Conservation (phyloP, 2,113 vertebrate genomes). For the Okapia johnstoni region DNA sequence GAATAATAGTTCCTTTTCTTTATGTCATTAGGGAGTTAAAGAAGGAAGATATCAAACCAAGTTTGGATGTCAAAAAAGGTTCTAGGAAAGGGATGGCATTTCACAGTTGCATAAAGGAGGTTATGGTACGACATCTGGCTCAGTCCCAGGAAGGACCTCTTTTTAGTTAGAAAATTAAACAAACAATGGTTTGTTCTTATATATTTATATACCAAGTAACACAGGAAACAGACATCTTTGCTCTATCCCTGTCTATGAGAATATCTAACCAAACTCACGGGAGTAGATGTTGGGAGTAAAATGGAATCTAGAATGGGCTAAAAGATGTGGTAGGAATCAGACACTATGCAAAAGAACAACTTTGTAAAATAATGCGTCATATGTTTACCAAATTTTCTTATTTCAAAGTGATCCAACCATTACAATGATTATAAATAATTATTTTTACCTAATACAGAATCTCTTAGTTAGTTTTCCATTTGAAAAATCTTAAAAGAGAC, state of each 20-base stretch:
- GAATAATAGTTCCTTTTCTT: neutral
- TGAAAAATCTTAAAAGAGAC: neutral
- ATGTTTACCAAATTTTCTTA: neutral
- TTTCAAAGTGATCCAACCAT: constrained; percentile 15
- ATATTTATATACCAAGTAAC: neutral
- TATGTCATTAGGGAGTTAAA: neutral
- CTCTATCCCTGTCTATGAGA: neutral
- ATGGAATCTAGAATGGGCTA: neutral
- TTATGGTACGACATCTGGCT: neutral
- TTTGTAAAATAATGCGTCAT: constrained; percentile 7
- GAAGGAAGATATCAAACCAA: neutral
- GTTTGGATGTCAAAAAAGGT: neutral
- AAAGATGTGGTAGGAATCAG: neutral
- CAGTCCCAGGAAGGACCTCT: neutral
- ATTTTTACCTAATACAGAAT: neutral
- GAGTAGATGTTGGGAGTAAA: neutral
- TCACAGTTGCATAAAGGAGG: neutral
- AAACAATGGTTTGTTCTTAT: neutral
- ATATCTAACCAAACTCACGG: neutral
- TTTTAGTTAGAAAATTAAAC: neutral
- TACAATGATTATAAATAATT: neutral
- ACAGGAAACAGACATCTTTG: neutral
- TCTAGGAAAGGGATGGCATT: neutral
- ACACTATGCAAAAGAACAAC: neutral
- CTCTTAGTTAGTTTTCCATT: neutral